Evolutionary conservation across 2,113 vertebrate species (phyloP).

Genomic region (Hiodon alosoides): DNA sequence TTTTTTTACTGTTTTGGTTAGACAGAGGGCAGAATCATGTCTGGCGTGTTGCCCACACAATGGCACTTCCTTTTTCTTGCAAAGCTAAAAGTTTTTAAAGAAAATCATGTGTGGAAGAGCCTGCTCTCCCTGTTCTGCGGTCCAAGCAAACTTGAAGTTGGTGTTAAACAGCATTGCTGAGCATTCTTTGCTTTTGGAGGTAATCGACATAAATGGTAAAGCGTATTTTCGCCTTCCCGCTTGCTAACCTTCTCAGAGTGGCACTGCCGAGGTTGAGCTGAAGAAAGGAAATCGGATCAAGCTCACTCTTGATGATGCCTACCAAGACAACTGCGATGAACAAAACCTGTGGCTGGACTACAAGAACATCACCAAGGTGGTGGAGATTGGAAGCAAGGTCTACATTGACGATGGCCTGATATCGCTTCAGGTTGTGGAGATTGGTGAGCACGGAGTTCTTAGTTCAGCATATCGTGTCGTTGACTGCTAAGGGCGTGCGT

Average conservation of each 20-base stretch:
- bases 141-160: too few species aligned
- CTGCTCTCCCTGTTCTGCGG: too few species aligned
- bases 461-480: neutral
- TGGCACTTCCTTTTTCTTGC: too few species aligned
- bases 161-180: neutral
- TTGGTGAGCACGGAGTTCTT: conserved; percentile 62
- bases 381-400: conserved; percentile 77
- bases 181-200: neutral
- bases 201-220: too few species aligned
- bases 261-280: conserved; percentile 90
- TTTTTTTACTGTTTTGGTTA: too few species aligned
- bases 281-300: conserved; percentile 80
- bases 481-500: neutral
- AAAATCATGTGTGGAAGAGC: too few species aligned
- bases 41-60: too few species aligned
- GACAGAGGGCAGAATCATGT: too few species aligned
- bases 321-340: conserved; percentile 86
- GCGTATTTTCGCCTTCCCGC: neutral
- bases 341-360: conserved; percentile 90
- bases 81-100: too few species aligned
- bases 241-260: conserved; percentile 64
- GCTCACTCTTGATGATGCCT: conserved; percentile 79
- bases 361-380: conserved; percentile 89
- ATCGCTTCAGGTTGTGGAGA: conserved; percentile 80
- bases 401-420: conserved; percentile 93